Evolutionary conservation across 2,797 vertebrate species (phyloP), one percentile per base, ranked within the genome.

Genomic region (Cirrhinus molitorella): DNA sequence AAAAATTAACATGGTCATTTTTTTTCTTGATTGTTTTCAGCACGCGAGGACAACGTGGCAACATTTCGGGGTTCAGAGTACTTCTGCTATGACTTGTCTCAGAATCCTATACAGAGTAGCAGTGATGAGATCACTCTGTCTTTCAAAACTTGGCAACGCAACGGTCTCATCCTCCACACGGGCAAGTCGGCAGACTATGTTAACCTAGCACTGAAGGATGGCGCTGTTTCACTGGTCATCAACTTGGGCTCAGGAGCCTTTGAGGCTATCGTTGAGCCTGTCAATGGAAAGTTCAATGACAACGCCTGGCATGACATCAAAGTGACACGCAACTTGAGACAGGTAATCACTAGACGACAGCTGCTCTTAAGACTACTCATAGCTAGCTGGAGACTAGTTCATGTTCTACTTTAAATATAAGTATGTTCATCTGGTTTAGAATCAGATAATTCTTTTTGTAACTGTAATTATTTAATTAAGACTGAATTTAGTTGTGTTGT

Each of bases 261-360:
- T 2, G 98, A 99, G 94, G 98, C 98, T 92, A 98, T 99, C 17
- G 98, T 99, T 79, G 98, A 99, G 93, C 98, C 98, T 0, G 97
- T 99, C 94, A 99, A 98, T 80, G 97, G 98, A 89, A 99, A 99
- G 93, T 99, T 99, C 95, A 99, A 99, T 89, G 98, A 99, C 96
- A 99, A 99, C 92, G 87, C 95, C 63, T 99, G 98, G 98, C 98
- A 99, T 1, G 97, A 99, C 90, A 98, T 99, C 93, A 99, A 99
- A 96, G 98, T 99, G 94, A 99, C 98, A 1, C 97, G 98, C 93
- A 99, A 99, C 95, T 95, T 99, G 91, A 96, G 98, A 94, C 98
- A 99, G 98, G 98, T 99, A 99, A 98, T 95, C 93, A 90, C 80
- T 89, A 84, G 91, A 92, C 86, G 67, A 78, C 65, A 0, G 79